Conservation (phyloP, 2,113 vertebrate species). For the Corythornis cristatus region DNA sequence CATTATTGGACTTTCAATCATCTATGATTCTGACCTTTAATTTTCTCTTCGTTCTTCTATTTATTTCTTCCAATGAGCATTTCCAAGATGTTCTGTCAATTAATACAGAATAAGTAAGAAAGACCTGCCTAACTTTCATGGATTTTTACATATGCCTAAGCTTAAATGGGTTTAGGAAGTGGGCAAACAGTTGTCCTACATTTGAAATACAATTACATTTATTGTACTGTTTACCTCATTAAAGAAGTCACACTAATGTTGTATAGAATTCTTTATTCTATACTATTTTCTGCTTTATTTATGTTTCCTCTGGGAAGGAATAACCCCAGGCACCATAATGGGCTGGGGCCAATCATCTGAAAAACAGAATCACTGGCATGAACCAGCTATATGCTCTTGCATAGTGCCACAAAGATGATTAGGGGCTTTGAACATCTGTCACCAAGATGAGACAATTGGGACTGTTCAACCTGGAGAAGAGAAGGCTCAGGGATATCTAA, state of each 20-base stretch:
- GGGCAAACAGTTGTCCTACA: neutral
- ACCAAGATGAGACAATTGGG: neutral
- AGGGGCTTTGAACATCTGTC: neutral
- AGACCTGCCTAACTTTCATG: neutral
- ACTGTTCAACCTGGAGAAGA: neutral
- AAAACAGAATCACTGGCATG: neutral
- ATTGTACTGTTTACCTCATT: neutral
- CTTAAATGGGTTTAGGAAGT: neutral
- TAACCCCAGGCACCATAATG: neutral
- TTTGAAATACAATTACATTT: neutral
- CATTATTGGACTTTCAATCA: constrained; percentile 15
- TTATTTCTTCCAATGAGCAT: neutral
- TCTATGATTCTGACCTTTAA: neutral
- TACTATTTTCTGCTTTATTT: neutral
- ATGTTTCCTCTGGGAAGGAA: neutral
- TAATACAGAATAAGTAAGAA: neutral
- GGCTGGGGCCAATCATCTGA: neutral
- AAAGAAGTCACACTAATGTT: neutral
- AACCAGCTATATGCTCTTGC: neutral
- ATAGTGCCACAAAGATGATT: neutral
- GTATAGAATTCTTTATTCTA: neutral
- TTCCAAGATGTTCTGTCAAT: neutral
- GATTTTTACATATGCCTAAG: neutral
- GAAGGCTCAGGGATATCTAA: neutral
- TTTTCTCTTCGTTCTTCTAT: neutral